A percentile compares a stretch with the other conserved stretches of the same genome.
Evolutionary conservation across 2,113 vertebrate species (phyloP).

Genomic region (Albula glossodonta): DNA sequence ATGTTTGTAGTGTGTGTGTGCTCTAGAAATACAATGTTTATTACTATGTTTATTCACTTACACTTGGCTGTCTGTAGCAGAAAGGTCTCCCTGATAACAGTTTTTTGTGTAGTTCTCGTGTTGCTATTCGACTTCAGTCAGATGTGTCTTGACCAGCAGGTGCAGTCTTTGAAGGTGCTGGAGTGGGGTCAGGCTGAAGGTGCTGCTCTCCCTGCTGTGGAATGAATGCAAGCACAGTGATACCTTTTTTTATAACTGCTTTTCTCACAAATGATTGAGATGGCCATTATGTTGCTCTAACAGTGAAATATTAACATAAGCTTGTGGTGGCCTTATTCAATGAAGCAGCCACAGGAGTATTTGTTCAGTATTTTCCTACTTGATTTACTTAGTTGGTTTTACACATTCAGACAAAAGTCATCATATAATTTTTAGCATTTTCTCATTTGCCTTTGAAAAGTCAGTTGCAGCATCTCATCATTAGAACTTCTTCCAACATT

Average conservation of each 20-base stretch:
- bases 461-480: no score
- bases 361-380: not conserved
- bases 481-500: no score
- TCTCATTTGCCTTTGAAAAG: no score
- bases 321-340: not conserved
- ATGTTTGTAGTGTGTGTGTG: not conserved
- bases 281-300: not conserved
- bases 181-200: not conserved
- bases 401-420: not conserved
- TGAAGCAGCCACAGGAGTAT: not conserved
- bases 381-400: not conserved
- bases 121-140: not conserved
- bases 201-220: not conserved
- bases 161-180: not conserved
- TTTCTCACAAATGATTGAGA: not conserved
- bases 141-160: not conserved
- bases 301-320: not conserved
- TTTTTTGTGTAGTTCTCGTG: not conserved
- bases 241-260: conserved; percentile 4
- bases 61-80: not conserved
- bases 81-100: not conserved
- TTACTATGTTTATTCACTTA: not conserved
- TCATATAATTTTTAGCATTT: no score
- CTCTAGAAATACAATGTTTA: not conserved
- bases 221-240: not conserved